A percentile compares a stretch with the other conserved stretches of the same genome.
phyloP scores from a whole-genome alignment of 2,888 invertebrate genomes.

The Pammene fasciana region DNA sequence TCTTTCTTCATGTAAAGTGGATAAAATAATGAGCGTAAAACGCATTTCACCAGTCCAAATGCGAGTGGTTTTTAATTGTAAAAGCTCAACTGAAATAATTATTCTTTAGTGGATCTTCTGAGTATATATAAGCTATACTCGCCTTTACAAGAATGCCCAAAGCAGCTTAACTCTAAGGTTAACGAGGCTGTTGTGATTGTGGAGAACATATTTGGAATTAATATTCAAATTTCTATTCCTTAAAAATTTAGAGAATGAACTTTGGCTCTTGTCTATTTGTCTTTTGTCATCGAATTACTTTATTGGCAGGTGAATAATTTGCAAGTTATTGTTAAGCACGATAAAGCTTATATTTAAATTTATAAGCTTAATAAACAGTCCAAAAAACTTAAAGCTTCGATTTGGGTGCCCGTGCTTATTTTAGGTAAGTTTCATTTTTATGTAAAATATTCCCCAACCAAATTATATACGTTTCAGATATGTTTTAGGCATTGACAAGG shows the following conservation, averaged over 20 bases:
- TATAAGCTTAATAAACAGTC: too few relatives aligned
- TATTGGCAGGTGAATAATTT: not conserved
- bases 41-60: too few relatives aligned
- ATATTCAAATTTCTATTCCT: slow-evolving; percentile 60
- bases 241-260: slow-evolving; percentile 31
- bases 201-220: slow-evolving; percentile 68
- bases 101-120: not conserved
- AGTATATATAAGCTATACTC: slow-evolving; percentile 15
- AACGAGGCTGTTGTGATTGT: slow-evolving; percentile 70
- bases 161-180: slow-evolving; percentile 70
- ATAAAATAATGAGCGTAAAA: too few relatives aligned
- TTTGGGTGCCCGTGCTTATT: too few relatives aligned
- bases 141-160: slow-evolving; percentile 49
- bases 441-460: too few relatives aligned
- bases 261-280: slow-evolving; percentile 15
- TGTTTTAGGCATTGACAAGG: too few relatives aligned
- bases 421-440: too few relatives aligned
- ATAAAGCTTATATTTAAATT: too few relatives aligned
- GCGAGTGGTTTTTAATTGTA: not conserved
- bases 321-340: not conserved
- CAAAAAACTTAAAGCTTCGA: too few relatives aligned
- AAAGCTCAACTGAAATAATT: not conserved
- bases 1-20: too few relatives aligned
- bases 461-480: too few relatives aligned
- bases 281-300: slow-evolving; percentile 4